These are phyloP conservation scores for Altica lythri DNA, from an alignment of 2,888 invertebrate species.

Conservation along the genomic window DNA sequence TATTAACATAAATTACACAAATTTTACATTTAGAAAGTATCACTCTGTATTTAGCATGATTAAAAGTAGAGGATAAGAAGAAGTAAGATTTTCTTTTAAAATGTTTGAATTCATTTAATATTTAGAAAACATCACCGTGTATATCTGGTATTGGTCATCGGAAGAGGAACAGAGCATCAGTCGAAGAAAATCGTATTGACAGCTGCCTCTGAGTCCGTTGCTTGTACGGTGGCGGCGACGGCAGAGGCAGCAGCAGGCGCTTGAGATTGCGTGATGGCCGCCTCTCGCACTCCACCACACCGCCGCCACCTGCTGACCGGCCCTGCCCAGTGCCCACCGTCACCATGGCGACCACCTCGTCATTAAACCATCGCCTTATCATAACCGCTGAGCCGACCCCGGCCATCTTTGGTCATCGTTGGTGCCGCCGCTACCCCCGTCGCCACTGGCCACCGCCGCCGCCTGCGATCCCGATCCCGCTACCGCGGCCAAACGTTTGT, in stretches of 20 bases:
- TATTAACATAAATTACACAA: too few species aligned
- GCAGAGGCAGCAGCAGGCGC: conserved; percentile 40
- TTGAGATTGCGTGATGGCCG: conserved; percentile 59
- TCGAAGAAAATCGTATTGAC: conserved; percentile 35
- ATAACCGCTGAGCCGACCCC: conserved; percentile 59
- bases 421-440: conserved; percentile 42
- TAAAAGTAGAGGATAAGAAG: too few species aligned
- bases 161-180: conserved; percentile 10
- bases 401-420: conserved; percentile 58
- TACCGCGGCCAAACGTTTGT: conserved; percentile 40
- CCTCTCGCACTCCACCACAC: conserved; percentile 46
- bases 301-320: conserved; percentile 56
- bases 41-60: too few species aligned
- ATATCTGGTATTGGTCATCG: conserved; percentile 3
- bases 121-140: conserved; percentile 5
- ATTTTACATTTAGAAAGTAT: too few species aligned
- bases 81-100: too few species aligned
- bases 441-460: conserved; percentile 13
- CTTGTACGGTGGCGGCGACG: conserved; percentile 16
- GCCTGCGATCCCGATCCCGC: conserved; percentile 26
- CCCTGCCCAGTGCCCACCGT: conserved; percentile 60
- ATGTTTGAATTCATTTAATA: too few species aligned
- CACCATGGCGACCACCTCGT: conserved; percentile 61
- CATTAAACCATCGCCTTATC: conserved; percentile 64
- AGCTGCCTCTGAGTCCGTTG: conserved; percentile 25